Conservation (phyloP, 2,113 vertebrate species). For the Datnioides undecimradiatus region DNA sequence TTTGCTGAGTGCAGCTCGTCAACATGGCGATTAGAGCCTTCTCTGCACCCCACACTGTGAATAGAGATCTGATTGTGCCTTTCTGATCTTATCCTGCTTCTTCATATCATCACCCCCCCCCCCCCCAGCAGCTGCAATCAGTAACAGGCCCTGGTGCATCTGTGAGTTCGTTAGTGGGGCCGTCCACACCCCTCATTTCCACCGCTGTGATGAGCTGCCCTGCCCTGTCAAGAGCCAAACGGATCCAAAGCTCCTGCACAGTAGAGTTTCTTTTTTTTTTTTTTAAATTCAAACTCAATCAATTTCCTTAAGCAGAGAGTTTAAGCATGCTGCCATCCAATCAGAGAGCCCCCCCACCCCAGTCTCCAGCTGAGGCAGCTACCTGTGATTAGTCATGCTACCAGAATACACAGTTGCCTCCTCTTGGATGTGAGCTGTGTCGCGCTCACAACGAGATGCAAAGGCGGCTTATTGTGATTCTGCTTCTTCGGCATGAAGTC, state of each 20-base stretch:
- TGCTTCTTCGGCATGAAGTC: background rate
- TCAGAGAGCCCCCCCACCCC: constrained; percentile 10
- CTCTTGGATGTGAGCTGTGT: background rate
- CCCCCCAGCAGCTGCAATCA: constrained; percentile 35
- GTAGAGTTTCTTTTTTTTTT: background rate
- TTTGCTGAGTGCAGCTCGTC: constrained; percentile 22
- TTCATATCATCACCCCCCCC: constrained; percentile 1
- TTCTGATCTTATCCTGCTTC: constrained; percentile 31
- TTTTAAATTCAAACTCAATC: constrained; percentile 30
- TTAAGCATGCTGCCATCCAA: constrained; percentile 35
- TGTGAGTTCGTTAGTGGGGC: background rate
- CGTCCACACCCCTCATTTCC: background rate
- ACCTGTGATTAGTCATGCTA: constrained; percentile 22
- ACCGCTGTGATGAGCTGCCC: background rate
- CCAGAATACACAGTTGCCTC: constrained; percentile 10
- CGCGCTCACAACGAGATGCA: constrained; percentile 21
- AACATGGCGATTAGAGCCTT: background rate
- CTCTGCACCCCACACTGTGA: constrained; percentile 7
- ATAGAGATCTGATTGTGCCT: constrained; percentile 50
- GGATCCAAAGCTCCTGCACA: constrained; percentile 1
- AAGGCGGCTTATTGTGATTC: background rate
- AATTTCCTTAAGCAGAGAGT: constrained; percentile 10
- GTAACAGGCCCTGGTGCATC: background rate
- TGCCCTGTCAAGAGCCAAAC: background rate
- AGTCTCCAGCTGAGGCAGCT: constrained; percentile 50